phyloP scores from a whole-genome alignment of 2,113 vertebrate species.

The Megaceryle torquata region DNA sequence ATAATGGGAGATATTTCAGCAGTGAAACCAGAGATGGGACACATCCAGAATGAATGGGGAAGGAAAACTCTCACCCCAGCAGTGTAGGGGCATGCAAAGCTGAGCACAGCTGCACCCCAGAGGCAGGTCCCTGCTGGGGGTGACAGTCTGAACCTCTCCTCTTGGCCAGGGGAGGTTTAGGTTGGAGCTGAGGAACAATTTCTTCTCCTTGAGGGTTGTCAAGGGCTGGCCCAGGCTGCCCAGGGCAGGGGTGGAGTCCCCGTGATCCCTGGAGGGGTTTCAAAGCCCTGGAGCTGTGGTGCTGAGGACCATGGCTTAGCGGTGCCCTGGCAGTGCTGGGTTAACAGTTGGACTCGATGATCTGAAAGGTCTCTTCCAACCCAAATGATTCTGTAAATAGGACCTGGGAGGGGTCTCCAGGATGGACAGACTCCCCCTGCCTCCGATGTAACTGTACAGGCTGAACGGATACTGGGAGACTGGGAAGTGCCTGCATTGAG shows the following conservation, averaged over 20 bases:
- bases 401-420: not conserved
- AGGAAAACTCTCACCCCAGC: not conserved
- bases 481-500: not conserved
- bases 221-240: too few relatives aligned
- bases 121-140: not conserved
- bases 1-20: not conserved
- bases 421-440: not conserved
- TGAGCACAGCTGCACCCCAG: not conserved
- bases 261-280: not conserved
- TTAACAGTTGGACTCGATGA: too few relatives aligned
- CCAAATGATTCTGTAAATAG: not conserved
- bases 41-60: not conserved
- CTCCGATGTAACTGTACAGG: not conserved
- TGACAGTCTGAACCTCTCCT: not conserved
- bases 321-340: too few relatives aligned
- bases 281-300: too few relatives aligned
- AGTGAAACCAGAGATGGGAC: not conserved
- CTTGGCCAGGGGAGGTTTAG: not conserved
- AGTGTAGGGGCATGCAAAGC: not conserved
- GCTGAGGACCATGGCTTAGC: too few relatives aligned
- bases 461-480: not conserved
- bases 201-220: not conserved
- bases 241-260: not conserved
- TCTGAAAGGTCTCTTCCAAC: too few relatives aligned
- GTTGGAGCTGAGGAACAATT: not conserved